phyloP scores from a whole-genome alignment of 35 echinoderm and acorn worm species.

The Lytechinus pictus region DNA sequence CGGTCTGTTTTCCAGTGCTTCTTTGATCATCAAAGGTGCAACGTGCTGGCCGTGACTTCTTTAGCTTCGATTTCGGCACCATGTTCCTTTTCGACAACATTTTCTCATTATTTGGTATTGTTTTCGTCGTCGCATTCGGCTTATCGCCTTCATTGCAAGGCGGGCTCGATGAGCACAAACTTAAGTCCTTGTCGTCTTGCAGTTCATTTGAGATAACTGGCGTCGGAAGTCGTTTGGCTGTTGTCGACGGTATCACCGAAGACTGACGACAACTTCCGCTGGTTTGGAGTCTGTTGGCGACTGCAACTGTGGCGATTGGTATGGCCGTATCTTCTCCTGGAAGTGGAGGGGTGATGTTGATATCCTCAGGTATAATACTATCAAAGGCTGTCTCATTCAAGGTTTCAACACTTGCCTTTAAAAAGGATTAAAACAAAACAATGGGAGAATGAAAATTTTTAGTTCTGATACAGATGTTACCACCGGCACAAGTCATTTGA shows the following conservation, averaged over 20 bases:
- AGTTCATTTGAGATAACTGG: not conserved
- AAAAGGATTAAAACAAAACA: not conserved
- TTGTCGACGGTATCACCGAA: not conserved
- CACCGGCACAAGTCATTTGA: too few relatives aligned
- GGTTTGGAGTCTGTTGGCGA: conserved; percentile 28
- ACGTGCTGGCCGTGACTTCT: not conserved
- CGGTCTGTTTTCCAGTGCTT: not conserved
- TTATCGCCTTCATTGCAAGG: not conserved
- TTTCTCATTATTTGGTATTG: not conserved
- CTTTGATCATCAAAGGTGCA: not conserved
- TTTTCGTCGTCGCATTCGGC: not conserved
- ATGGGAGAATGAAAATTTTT: not conserved
- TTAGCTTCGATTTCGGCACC: not conserved
- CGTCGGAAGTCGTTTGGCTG: not conserved
- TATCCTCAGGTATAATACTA: not conserved
- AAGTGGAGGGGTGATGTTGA: not conserved
- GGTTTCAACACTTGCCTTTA: not conserved
- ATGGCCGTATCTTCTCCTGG: not conserved
- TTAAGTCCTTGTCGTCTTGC: not conserved
- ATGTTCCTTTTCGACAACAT: not conserved
- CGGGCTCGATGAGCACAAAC: not conserved
- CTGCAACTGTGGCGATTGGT: not conserved
- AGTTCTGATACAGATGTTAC: too few relatives aligned
- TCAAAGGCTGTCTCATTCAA: not conserved
- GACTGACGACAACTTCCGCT: not conserved